Percentiles rank a stretch among this genome's conserved stretches.
phyloP scores from a whole-genome alignment of 2,113 vertebrate genomes.

The Muntiacus reevesi region DNA sequence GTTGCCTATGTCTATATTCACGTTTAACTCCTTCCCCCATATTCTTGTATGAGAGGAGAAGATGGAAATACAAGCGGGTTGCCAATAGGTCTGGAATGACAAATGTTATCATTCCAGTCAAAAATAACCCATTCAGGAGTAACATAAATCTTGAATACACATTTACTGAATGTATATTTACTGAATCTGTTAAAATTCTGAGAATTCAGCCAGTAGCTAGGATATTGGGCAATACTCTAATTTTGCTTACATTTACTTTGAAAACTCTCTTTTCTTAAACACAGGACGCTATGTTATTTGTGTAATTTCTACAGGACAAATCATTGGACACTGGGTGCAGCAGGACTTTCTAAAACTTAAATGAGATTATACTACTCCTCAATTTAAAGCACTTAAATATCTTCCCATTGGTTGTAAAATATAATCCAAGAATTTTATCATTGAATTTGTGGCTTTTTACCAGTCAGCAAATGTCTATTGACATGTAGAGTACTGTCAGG shows the following conservation, averaged over 20 bases:
- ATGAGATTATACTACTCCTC: background rate
- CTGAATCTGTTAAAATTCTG: conserved; percentile 7
- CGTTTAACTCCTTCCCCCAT: background rate
- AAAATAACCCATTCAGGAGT: background rate
- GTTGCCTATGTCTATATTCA: background rate
- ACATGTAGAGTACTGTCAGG: accelerated
- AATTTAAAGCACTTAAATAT: background rate
- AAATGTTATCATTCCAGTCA: background rate
- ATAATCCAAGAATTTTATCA: background rate
- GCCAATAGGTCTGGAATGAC: background rate
- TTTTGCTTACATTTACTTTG: background rate
- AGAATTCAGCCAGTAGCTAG: background rate
- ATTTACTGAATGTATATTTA: background rate
- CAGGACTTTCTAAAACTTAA: background rate
- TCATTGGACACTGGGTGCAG: background rate
- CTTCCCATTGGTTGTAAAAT: background rate
- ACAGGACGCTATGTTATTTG: background rate
- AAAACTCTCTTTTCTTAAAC: background rate
- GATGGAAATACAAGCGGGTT: background rate
- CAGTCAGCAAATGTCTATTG: background rate
- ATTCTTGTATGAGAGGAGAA: background rate
- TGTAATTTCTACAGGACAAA: background rate
- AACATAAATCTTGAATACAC: background rate
- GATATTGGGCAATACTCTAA: background rate
- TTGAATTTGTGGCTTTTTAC: background rate